A percentile compares a stretch with the other conserved stretches of the same genome.
These are phyloP conservation scores for Cryptotis parvus DNA, from an alignment of 2,113 vertebrate genomes.

Conservation along the genomic window DNA sequence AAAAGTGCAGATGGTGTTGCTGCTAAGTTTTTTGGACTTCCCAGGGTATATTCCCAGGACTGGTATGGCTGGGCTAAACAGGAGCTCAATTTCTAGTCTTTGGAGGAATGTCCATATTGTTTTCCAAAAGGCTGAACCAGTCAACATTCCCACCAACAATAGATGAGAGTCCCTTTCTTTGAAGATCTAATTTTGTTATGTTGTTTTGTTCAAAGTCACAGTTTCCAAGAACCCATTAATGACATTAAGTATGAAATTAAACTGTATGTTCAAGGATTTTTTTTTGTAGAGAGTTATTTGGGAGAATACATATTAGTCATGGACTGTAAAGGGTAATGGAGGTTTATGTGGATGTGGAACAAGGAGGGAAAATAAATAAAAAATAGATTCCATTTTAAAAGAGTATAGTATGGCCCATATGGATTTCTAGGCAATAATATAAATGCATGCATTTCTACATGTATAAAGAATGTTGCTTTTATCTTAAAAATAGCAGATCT, in stretches of 20 bases:
- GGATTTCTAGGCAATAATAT: background rate
- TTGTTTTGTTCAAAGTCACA: background rate
- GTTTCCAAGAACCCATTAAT: background rate
- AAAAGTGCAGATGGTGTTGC: no score
- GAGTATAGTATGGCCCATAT: background rate
- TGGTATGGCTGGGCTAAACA: no score
- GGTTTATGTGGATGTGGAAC: background rate
- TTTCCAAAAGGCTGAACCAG: no score
- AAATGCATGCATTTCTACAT: slow-evolving; percentile 31
- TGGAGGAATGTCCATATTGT: no score
- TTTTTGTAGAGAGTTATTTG: slow-evolving; percentile 9
- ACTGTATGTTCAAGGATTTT: background rate
- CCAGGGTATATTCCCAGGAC: no score
- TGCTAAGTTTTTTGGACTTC: no score
- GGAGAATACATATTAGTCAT: background rate
- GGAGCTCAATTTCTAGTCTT: no score
- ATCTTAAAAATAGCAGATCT: background rate
- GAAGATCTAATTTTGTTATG: no score
- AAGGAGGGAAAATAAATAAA: background rate
- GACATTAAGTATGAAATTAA: background rate
- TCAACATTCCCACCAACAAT: no score
- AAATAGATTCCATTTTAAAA: slow-evolving; percentile 44
- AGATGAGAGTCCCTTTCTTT: no score
- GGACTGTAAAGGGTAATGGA: background rate
- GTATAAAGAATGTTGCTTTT: background rate